Evolutionary conservation across 2,888 invertebrate genomes (phyloP).

Genomic region (Netelia melanura): DNA sequence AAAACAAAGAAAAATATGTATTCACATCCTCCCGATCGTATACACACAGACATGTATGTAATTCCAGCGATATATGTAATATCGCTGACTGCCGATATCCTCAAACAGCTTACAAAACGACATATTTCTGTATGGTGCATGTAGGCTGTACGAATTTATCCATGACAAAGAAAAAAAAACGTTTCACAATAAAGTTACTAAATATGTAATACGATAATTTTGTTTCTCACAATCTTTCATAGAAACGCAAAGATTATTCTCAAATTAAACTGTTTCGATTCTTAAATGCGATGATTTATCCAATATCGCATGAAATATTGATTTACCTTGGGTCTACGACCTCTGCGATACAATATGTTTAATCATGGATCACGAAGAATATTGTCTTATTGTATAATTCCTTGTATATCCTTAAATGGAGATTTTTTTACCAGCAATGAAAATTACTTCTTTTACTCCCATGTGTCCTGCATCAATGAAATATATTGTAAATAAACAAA

Average conservation of each 20-base stretch:
- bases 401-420: conserved; percentile 8
- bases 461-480: conserved; percentile 55
- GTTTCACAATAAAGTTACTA: background rate
- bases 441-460: conserved; percentile 37
- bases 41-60: background rate
- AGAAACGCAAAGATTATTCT: background rate
- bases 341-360: background rate
- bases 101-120: conserved; percentile 42
- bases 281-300: background rate
- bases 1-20: conserved; percentile 15
- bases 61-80: background rate
- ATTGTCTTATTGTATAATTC: conserved; percentile 7
- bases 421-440: conserved; percentile 32
- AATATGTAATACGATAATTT: background rate
- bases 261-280: background rate
- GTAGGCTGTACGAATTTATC: conserved; percentile 21
- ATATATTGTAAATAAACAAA: conserved; percentile 68
- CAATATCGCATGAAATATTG: background rate
- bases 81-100: conserved; percentile 33
- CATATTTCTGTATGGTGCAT: conserved; percentile 30
- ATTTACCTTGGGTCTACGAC: background rate
- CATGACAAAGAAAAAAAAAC: conserved; percentile 3
- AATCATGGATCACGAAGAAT: background rate
- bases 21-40: conserved; percentile 10
- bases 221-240: background rate